These are phyloP conservation scores for Leucophora obtusa DNA, from an alignment of 2,888 invertebrate genomes.

Conservation along the genomic window DNA sequence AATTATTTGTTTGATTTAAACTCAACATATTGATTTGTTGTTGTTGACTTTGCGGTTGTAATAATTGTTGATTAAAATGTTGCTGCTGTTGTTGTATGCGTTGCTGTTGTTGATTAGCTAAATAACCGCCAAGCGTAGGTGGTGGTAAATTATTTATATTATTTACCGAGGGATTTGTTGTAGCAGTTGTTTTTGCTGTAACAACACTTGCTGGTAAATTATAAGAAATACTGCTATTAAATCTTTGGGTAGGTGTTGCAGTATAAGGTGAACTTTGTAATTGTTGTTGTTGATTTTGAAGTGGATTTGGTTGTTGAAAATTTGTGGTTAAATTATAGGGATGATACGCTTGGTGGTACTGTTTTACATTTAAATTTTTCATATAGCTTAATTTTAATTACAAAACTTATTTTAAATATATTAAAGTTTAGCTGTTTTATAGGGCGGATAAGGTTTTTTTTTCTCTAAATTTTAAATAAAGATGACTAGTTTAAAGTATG, in stretches of 20 bases:
- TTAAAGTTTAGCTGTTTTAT: constrained; percentile 9
- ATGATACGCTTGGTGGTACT: constrained; percentile 64
- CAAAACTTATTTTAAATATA: constrained; percentile 16
- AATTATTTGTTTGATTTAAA: constrained; percentile 62
- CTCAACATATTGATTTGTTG: constrained; percentile 60
- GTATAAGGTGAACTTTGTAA: constrained; percentile 33
- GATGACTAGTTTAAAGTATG: constrained; percentile 56
- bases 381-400: constrained; percentile 58
- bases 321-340: constrained; percentile 53
- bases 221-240: constrained; percentile 26
- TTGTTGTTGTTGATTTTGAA: constrained; percentile 17
- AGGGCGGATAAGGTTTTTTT: constrained; percentile 36
- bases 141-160: constrained; percentile 30
- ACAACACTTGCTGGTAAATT: constrained; percentile 18
- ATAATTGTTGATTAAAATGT: constrained; percentile 39
- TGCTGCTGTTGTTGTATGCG: constrained; percentile 51
- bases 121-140: constrained; percentile 63
- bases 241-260: constrained; percentile 29
- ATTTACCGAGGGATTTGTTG: constrained; percentile 14
- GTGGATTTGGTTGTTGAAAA: constrained; percentile 27
- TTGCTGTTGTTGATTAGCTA: constrained; percentile 60
- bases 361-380: constrained; percentile 65
- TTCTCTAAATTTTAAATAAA: constrained; percentile 27
- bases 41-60: constrained; percentile 63
- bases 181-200: background rate